Percentiles rank a stretch among this genome's conserved stretches.
Conservation (phyloP, 2,113 vertebrate species). For the Probosciger aterrimus region DNA sequence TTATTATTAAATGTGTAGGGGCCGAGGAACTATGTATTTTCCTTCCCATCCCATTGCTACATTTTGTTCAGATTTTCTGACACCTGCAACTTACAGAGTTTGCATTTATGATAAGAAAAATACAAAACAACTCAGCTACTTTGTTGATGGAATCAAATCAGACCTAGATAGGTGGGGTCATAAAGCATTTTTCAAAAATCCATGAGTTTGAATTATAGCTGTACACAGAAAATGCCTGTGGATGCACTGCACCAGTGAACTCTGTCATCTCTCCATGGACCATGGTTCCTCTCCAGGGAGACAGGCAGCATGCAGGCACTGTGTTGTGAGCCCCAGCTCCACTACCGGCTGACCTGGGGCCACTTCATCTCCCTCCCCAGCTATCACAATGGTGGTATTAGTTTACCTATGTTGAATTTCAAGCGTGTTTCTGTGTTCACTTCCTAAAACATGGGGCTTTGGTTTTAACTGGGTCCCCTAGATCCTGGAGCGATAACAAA, state of each 20-base stretch:
- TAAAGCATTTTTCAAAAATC: constrained; percentile 25
- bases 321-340: accelerated
- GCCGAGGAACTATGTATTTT: not conserved
- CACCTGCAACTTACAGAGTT: not conserved
- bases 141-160: not conserved
- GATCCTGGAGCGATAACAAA: not conserved
- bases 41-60: not conserved
- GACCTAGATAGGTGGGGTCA: not conserved
- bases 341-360: not conserved
- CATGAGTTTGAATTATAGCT: constrained; percentile 9
- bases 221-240: not conserved
- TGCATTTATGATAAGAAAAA: not conserved
- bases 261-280: accelerated
- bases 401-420: not conserved
- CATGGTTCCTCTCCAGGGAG: not conserved
- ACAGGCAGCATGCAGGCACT: not conserved
- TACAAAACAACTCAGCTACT: not conserved
- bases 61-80: not conserved
- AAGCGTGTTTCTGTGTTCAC: accelerated
- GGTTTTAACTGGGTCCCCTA: not conserved
- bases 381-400: not conserved
- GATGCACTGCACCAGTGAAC: not conserved
- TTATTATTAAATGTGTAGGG: not conserved
- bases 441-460: not conserved
- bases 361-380: not conserved